Conservation (phyloP, 2,113 vertebrate species). For the Ciconia boyciana region DNA sequence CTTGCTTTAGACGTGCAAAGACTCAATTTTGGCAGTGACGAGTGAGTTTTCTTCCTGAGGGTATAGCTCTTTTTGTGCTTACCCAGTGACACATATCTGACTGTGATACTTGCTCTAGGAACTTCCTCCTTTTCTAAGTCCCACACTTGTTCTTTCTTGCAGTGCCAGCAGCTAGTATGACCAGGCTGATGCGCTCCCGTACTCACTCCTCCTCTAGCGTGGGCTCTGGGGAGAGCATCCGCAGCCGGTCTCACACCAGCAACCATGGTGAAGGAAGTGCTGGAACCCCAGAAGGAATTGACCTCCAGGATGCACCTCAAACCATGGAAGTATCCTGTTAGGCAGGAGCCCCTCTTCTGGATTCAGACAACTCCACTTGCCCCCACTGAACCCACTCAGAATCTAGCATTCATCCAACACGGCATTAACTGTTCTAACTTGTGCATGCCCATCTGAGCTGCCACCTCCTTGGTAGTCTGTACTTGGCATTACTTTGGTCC, state of each 20-base stretch:
- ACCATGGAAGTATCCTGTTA: constrained; percentile 97
- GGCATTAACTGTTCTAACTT: constrained; percentile 66
- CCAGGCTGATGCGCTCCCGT: constrained; percentile 87
- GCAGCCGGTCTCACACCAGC: constrained; percentile 78
- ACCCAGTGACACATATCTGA: background rate
- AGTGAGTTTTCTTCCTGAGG: background rate
- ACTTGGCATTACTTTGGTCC: constrained; percentile 60
- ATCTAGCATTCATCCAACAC: constrained; percentile 54
- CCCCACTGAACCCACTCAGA: constrained; percentile 55
- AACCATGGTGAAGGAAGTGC: constrained; percentile 75
- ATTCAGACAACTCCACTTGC: constrained; percentile 56
- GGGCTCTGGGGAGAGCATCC: constrained; percentile 81
- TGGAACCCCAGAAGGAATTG: constrained; percentile 73
- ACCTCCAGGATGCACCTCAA: constrained; percentile 81
- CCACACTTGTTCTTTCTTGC: constrained; percentile 49
- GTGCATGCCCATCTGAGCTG: constrained; percentile 70
- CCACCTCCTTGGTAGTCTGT: constrained; percentile 65
- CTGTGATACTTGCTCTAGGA: background rate
- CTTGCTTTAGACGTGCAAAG: constrained; percentile 7
- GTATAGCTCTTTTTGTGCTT: background rate
- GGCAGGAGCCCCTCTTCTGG: constrained; percentile 51
- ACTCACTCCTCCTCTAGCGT: constrained; percentile 91
- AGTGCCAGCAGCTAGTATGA: constrained; percentile 94
- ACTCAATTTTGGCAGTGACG: background rate
- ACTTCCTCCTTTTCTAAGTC: background rate